A percentile compares a stretch with the other conserved stretches of the same genome.
phyloP scores from a whole-genome alignment of 2,113 vertebrate genomes.

The Riparia riparia region DNA sequence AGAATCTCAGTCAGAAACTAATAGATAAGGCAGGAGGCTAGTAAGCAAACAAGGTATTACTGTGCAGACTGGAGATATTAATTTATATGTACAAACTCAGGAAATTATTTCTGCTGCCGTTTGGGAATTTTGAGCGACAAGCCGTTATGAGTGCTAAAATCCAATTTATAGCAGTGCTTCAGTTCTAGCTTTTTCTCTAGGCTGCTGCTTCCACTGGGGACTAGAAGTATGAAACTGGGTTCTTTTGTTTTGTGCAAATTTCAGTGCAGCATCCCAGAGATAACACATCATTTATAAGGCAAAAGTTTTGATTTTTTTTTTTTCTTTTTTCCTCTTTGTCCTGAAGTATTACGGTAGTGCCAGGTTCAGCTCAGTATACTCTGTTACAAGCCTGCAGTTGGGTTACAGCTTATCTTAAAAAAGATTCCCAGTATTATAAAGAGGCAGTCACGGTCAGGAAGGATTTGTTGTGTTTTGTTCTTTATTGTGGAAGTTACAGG shows the following conservation, averaged over 20 bases:
- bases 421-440: neutral
- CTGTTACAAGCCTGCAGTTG: neutral
- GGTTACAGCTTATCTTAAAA: neutral
- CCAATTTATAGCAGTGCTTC: conserved; percentile 54
- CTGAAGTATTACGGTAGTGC: neutral
- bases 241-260: conserved; percentile 39
- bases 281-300: neutral
- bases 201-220: conserved; percentile 17
- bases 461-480: neutral
- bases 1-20: neutral
- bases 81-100: conserved; percentile 49
- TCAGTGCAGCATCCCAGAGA: neutral
- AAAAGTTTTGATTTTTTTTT: neutral
- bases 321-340: neutral
- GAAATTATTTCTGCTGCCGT: conserved; percentile 58
- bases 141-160: conserved; percentile 37
- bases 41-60: neutral
- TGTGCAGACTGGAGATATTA: conserved; percentile 29
- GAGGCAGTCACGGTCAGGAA: neutral
- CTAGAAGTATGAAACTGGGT: conserved; percentile 20
- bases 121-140: conserved; percentile 43
- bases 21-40: conserved; percentile 6
- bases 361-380: neutral
- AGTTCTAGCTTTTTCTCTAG: conserved; percentile 39
- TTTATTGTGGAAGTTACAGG: neutral